phyloP scores from a whole-genome alignment of 1,140 invertebrate genomes.

The Camponotus floridanus region DNA sequence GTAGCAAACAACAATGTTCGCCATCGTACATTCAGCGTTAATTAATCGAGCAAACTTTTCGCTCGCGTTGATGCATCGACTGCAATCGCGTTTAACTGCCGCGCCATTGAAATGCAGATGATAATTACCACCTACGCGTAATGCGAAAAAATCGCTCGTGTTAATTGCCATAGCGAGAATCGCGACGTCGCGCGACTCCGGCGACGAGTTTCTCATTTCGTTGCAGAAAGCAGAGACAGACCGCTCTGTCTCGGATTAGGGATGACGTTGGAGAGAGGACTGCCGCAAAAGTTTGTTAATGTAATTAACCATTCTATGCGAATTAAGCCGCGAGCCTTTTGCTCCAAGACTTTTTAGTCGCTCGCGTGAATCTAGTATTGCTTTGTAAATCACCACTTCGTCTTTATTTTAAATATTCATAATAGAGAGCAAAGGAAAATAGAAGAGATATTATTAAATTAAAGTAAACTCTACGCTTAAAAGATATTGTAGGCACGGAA shows the following conservation, averaged over 20 bases:
- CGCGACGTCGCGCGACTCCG: slow-evolving; percentile 34
- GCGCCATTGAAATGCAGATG: slow-evolving; percentile 45
- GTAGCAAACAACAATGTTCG: slow-evolving; percentile 5
- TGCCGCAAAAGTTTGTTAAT: slow-evolving; percentile 67
- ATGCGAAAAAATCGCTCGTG: slow-evolving; percentile 55
- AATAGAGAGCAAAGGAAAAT: too few relatives aligned
- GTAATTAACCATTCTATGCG: slow-evolving; percentile 67
- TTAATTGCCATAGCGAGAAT: slow-evolving; percentile 55
- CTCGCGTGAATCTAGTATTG: not conserved
- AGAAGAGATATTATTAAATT: too few relatives aligned
- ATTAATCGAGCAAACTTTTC: slow-evolving; percentile 61
- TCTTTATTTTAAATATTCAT: not conserved
- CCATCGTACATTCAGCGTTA: slow-evolving; percentile 46
- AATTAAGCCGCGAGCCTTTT: slow-evolving; percentile 54
- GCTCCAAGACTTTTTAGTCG: slow-evolving; percentile 44
- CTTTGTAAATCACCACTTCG: slow-evolving; percentile 31
- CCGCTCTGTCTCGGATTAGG: slow-evolving; percentile 59
- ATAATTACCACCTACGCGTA: slow-evolving; percentile 53
- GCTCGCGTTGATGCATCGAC: slow-evolving; percentile 44
- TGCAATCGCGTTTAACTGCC: slow-evolving; percentile 30
- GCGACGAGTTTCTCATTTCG: slow-evolving; percentile 58
- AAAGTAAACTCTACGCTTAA: too few relatives aligned
- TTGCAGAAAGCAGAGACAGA: slow-evolving; percentile 52
- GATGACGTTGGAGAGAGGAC: slow-evolving; percentile 48
- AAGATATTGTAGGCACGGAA: too few relatives aligned